Evolutionary conservation across 2,888 invertebrate species (phyloP).

Genomic region (Pecten maximus): DNA sequence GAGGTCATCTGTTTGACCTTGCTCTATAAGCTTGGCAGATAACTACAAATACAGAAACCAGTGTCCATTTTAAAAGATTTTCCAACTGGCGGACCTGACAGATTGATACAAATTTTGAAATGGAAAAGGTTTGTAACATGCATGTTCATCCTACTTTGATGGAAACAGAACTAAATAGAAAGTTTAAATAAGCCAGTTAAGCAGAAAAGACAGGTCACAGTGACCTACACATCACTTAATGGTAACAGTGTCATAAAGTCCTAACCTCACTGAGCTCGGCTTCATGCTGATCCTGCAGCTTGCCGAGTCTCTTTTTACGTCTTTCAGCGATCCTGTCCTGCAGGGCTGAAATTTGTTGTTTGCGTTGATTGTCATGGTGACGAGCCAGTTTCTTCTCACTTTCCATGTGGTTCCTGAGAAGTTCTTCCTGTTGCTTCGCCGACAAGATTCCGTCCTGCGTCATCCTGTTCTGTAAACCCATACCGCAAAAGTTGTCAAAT

Average conservation of each 20-base stretch:
- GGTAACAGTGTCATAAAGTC: background rate
- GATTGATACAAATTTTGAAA: too few relatives aligned
- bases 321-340: conserved; percentile 70
- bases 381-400: conserved; percentile 65
- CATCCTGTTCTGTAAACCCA: conserved; percentile 66
- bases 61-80: background rate
- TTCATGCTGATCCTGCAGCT: conserved; percentile 75
- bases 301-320: conserved; percentile 66
- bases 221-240: too few relatives aligned
- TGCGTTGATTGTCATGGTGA: conserved; percentile 64
- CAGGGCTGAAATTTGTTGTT: conserved; percentile 72
- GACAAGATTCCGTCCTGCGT: conserved; percentile 70
- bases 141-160: too few relatives aligned
- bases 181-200: too few relatives aligned
- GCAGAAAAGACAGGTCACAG: too few relatives aligned
- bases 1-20: conserved; percentile 75
- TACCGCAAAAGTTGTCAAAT: too few relatives aligned
- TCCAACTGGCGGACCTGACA: too few relatives aligned
- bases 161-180: too few relatives aligned
- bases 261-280: conserved; percentile 74
- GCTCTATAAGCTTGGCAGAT: conserved; percentile 75
- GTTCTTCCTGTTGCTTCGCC: conserved; percentile 64
- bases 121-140: too few relatives aligned
- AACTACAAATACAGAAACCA: conserved; percentile 62
- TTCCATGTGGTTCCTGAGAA: conserved; percentile 70